A percentile compares a stretch with the other conserved stretches of the same genome.
phyloP scores from a whole-genome alignment of 1,140 invertebrate species.

The Trichonephila clavipes region DNA sequence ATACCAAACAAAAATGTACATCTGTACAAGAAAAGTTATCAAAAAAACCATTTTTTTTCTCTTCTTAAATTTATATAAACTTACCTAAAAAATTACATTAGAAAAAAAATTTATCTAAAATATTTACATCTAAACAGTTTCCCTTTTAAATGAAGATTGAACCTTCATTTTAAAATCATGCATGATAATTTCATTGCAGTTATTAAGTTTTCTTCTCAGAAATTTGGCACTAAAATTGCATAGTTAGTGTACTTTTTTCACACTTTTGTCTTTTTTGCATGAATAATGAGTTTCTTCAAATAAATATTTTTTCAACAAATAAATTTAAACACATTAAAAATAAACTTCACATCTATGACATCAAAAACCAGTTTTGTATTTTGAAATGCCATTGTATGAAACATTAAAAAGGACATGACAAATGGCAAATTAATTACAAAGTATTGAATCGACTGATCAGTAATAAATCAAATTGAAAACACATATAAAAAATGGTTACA shows the following conservation, averaged over 20 bases:
- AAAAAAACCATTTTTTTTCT: too few species aligned
- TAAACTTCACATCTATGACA: background rate
- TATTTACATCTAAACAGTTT: background rate
- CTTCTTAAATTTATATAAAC: too few species aligned
- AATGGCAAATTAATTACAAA: background rate
- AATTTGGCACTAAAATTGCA: background rate
- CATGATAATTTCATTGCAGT: background rate
- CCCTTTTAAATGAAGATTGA: background rate
- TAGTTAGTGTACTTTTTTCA: background rate
- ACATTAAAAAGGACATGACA: background rate
- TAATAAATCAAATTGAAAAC: background rate
- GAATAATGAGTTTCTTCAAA: background rate
- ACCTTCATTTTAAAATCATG: background rate
- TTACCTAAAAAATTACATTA: too few species aligned
- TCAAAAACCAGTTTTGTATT: slow-evolving; percentile 26
- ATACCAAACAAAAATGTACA: too few species aligned
- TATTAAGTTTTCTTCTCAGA: background rate
- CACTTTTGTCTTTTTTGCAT: background rate
- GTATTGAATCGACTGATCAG: background rate
- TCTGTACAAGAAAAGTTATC: too few species aligned
- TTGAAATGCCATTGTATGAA: background rate
- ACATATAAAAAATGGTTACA: background rate
- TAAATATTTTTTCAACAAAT: background rate
- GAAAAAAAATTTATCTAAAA: too few species aligned
- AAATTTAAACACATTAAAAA: background rate